Percentiles rank a stretch among this genome's conserved stretches.
Conservation (phyloP, 2,888 invertebrate species). For the Branchipolynoe longqiensis region DNA sequence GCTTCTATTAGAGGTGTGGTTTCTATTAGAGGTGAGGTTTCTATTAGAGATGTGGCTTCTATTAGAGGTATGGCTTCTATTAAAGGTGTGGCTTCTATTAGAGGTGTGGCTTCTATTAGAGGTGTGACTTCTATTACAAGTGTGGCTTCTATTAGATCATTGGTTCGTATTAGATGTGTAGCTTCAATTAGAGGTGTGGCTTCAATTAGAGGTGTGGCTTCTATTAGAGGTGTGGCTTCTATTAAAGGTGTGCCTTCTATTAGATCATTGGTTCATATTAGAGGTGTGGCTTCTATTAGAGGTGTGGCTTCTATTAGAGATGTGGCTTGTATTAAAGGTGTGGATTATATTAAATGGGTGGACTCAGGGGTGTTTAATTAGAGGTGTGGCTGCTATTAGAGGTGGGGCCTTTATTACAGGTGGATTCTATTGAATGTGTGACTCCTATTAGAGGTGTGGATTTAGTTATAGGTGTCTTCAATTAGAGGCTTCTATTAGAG, state of each 20-base stretch:
- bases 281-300: too few relatives aligned
- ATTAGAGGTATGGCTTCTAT: neutral
- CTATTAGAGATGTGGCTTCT: neutral
- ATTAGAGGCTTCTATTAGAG: neutral
- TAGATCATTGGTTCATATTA: too few relatives aligned
- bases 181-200: neutral
- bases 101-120: neutral
- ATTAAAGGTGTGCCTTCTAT: neutral
- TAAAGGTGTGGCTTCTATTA: neutral
- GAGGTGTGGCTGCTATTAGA: too few relatives aligned
- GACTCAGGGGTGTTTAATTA: too few relatives aligned
- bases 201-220: neutral
- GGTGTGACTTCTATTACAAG: neutral
- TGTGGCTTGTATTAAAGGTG: too few relatives aligned
- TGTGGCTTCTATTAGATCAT: neutral
- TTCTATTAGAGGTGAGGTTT: neutral
- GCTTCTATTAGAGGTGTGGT: neutral
- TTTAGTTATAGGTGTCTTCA: neutral
- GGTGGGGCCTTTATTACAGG: neutral
- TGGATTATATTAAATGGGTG: too few relatives aligned
- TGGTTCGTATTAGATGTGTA: neutral
- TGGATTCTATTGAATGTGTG: too few relatives aligned
- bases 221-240: neutral
- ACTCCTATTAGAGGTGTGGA: neutral
- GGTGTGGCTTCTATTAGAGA: too few relatives aligned